phyloP scores from a whole-genome alignment of 2,888 invertebrate genomes.

The Machimus rusticus region DNA sequence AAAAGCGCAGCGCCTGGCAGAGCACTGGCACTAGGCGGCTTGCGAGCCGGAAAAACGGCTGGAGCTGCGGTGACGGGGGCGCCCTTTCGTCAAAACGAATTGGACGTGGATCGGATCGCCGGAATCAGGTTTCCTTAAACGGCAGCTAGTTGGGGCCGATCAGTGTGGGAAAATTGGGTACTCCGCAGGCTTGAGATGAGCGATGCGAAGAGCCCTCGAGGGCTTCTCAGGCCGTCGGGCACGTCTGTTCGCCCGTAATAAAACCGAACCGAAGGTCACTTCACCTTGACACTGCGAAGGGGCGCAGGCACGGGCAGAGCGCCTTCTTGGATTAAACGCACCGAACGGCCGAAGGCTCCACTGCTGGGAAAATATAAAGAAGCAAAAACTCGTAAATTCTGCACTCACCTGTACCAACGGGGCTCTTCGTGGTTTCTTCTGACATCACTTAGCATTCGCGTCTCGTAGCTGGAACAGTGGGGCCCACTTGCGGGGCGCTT shows the following conservation, averaged over 20 bases:
- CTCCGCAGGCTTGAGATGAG: not conserved
- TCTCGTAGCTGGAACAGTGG: conserved; percentile 30
- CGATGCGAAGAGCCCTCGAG: not conserved
- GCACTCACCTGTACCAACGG: conserved; percentile 33
- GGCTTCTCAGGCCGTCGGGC: not conserved
- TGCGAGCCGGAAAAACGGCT: not conserved
- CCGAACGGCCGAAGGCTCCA: not conserved
- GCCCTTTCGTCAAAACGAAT: not conserved
- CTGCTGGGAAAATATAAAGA: conserved; percentile 11
- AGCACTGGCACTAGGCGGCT: not conserved
- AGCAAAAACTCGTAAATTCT: conserved; percentile 25
- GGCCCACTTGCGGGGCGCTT: conserved; percentile 5
- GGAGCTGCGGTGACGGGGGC: not conserved
- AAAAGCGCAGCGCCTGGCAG: not conserved
- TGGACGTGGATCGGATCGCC: not conserved
- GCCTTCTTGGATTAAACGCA: not conserved
- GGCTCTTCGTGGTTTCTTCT: conserved; percentile 12
- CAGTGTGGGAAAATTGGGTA: not conserved
- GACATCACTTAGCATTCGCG: conserved; percentile 31
- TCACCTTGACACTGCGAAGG: conserved; percentile 15
- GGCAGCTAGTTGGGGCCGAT: not conserved
- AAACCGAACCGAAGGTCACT: conserved; percentile 19
- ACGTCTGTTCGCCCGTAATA: not conserved
- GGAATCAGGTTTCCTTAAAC: conserved; percentile 2
- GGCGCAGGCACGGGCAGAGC: not conserved